A percentile compares a stretch with the other conserved stretches of the same genome.
Conservation (phyloP, 1,140 invertebrate genomes). For the Ceratosolen solmsi region DNA sequence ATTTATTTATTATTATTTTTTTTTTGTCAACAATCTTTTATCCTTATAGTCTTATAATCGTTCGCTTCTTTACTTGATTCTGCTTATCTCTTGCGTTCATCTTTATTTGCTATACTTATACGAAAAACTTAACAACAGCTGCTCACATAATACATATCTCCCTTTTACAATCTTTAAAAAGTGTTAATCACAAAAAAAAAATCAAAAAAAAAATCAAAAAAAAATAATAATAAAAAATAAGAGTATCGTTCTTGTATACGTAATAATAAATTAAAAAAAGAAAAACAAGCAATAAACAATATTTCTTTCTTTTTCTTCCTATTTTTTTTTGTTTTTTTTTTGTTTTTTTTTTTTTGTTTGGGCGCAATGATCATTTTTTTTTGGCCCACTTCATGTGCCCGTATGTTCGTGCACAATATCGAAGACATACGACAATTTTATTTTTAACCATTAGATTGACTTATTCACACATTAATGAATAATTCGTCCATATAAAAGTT, state of each 20-base stretch:
- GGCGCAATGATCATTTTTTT: constrained; percentile 29
- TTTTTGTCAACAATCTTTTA: constrained; percentile 6
- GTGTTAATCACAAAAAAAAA: constrained; percentile 26
- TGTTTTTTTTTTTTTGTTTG: too few species aligned
- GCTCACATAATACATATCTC: constrained; percentile 36
- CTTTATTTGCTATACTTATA: constrained; percentile 12
- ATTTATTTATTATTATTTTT: too few species aligned
- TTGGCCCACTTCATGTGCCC: constrained; percentile 34
- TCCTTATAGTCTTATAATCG: constrained; percentile 6
- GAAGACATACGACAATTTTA: not conserved
- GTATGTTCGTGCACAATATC: not conserved
- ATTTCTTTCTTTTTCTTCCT: too few species aligned
- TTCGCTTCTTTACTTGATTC: constrained; percentile 10
- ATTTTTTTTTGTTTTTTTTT: too few species aligned
- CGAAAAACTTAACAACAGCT: constrained; percentile 52
- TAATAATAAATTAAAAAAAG: constrained; percentile 48
- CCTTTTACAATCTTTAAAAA: constrained; percentile 41
- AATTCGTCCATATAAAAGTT: not conserved
- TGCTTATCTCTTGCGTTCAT: not conserved
- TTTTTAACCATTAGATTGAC: not conserved
- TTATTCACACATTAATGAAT: not conserved
- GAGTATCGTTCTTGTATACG: constrained; percentile 36
- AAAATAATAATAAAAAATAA: constrained; percentile 22
- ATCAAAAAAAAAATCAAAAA: too few species aligned
- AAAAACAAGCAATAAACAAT: constrained; percentile 51